Conservation (phyloP, 1,140 invertebrate genomes). For the Bombus consobrinus region DNA sequence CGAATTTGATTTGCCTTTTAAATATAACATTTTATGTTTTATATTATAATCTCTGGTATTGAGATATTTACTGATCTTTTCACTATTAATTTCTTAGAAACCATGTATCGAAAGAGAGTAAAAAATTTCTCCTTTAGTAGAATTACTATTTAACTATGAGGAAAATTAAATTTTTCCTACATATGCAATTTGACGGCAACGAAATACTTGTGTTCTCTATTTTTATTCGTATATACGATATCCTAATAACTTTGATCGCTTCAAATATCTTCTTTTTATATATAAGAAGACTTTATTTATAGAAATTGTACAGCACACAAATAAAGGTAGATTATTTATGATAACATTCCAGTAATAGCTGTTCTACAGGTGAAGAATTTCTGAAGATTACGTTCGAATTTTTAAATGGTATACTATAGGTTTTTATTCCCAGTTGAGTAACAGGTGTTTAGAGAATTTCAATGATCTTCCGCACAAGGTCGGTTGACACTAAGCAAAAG, state of each 20-base stretch:
- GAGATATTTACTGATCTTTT: no score
- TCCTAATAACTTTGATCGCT: background rate
- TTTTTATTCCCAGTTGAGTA: background rate
- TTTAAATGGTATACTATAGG: background rate
- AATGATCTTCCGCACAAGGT: background rate
- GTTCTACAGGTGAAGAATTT: background rate
- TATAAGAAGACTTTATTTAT: background rate
- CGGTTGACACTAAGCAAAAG: background rate
- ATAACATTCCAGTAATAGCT: no score
- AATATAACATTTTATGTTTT: background rate
- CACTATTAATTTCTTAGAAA: no score
- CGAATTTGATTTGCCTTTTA: background rate
- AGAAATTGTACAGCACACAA: background rate
- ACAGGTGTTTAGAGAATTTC: background rate
- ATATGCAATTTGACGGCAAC: no score
- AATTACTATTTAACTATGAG: background rate
- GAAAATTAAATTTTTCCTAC: background rate
- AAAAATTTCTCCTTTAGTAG: background rate
- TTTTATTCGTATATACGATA: background rate
- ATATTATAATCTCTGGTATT: background rate
- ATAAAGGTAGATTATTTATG: background rate
- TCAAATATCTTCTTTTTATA: background rate
- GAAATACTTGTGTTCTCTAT: background rate
- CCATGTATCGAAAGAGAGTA: no score
- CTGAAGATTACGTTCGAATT: background rate